Conservation (phyloP, 2,113 vertebrate species). For the Mus spicilegus region DNA sequence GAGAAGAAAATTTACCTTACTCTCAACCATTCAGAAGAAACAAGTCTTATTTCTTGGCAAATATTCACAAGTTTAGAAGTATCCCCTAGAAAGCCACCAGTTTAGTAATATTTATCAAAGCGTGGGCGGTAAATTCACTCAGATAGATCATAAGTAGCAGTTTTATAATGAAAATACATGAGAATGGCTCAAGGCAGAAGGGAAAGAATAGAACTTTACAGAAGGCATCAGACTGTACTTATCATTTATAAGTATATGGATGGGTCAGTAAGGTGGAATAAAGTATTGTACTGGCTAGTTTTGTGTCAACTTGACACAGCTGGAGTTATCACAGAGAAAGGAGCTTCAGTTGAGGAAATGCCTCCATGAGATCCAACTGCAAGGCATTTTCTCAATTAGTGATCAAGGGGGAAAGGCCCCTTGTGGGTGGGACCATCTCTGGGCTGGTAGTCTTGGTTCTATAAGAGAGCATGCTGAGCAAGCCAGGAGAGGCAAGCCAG, state of each 20-base stretch:
- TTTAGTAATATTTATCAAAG: neutral
- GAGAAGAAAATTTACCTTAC: neutral
- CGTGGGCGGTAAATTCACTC: neutral
- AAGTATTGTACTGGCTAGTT: too few relatives aligned
- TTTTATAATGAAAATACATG: slow-evolving; percentile 37
- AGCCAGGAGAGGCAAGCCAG: too few relatives aligned
- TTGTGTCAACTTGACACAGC: too few relatives aligned
- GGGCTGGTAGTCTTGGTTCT: too few relatives aligned
- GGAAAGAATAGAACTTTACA: neutral
- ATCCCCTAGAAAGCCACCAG: neutral
- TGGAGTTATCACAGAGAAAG: too few relatives aligned
- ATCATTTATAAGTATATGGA: neutral
- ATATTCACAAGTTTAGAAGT: neutral
- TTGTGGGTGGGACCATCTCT: too few relatives aligned
- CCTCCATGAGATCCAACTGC: too few relatives aligned
- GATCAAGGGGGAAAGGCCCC: too few relatives aligned
- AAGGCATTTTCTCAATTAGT: too few relatives aligned
- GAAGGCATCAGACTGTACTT: neutral
- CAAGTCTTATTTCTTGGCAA: neutral
- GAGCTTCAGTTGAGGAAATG: too few relatives aligned
- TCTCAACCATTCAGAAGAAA: neutral
- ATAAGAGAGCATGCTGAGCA: too few relatives aligned
- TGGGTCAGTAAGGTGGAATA: neutral
- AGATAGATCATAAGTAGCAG: neutral
- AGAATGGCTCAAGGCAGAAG: neutral